phyloP scores from a whole-genome alignment of 2,888 invertebrate species.

The Tyria jacobaeae region DNA sequence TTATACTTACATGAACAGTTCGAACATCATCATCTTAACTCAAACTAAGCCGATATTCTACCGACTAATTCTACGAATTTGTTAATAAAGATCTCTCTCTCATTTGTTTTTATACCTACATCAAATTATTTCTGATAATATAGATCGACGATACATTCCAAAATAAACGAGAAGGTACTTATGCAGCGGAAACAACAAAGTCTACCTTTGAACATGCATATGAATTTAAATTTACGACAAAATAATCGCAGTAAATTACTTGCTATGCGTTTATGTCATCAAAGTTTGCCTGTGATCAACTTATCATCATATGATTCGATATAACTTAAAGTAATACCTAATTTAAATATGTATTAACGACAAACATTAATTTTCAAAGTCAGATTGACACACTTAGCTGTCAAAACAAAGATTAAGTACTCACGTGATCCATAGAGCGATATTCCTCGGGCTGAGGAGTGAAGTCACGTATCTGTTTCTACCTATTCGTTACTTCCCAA shows the following conservation, averaged over 20 bases:
- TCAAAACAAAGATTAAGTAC: constrained; percentile 16
- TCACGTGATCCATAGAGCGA: not conserved
- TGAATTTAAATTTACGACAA: not conserved
- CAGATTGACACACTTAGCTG: not conserved
- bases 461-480: constrained; percentile 3
- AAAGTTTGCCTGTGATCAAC: not conserved
- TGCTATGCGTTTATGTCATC: not conserved
- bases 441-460: not conserved
- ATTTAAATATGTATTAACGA: not conserved
- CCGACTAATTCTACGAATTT: too few species aligned
- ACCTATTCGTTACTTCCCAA: constrained; percentile 3
- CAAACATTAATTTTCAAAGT: not conserved
- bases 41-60: too few species aligned
- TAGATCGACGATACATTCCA: too few species aligned
- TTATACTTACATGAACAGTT: too few species aligned
- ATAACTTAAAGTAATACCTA: not conserved
- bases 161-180: too few species aligned
- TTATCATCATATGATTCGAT: not conserved
- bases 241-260: not conserved
- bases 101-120: too few species aligned
- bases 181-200: too few species aligned
- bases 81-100: too few species aligned
- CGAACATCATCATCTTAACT: too few species aligned
- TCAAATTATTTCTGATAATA: too few species aligned
- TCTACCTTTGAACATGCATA: too few species aligned